Evolutionary conservation across 1,140 invertebrate genomes (phyloP), one percentile per base, ranked within the genome.

Genomic region (Tribolium madens): DNA sequence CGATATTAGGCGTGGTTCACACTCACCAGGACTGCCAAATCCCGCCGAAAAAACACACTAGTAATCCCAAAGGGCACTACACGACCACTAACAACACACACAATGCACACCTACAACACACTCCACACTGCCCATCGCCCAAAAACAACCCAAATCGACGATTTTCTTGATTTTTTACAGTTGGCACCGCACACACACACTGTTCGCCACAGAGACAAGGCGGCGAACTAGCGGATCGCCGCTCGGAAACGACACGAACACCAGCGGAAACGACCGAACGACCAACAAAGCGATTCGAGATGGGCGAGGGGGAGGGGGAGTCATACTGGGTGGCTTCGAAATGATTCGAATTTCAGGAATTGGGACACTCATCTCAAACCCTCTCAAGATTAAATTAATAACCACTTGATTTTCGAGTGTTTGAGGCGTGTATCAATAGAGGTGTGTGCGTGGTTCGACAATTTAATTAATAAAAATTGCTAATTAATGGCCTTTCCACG

Each of bases 181-280:
- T 33, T 64, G 57, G 10, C 57, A 64, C 57, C 12, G 57, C 57
- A 64, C 57, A 33, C 57, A 33, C 57, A 26, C 57, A 36, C 57
- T 64, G 26, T 9, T 64, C 57, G 21, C 57, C 5, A 64, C 57
- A 64, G 57, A 64, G 57, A 64, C 57, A 64, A 64, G 57, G 57
- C 57, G 26, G 57, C 26, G 57, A 33, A 64, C 57, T 64, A 33
- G 57, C 26, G 57, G 57, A 64, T 26, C n/a, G 17, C n/a, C 10
- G 26, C 21, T 31, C 57, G 21, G 57, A 26, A 64, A 5, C 26
- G 26, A 42, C 12, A 4, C 57, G 57, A 64, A 21, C 1, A 2
- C 2, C 0, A 2, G 1, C 57, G 57, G 57, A 64, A 33, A 21
- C 12, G 1, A 1, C 21, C 57, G 57, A 64, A 31, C 10, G 13